Base-by-base conservation (phyloP, 2,113 vertebrate species). In the Cyprinodon brontotheroides region DNA sequence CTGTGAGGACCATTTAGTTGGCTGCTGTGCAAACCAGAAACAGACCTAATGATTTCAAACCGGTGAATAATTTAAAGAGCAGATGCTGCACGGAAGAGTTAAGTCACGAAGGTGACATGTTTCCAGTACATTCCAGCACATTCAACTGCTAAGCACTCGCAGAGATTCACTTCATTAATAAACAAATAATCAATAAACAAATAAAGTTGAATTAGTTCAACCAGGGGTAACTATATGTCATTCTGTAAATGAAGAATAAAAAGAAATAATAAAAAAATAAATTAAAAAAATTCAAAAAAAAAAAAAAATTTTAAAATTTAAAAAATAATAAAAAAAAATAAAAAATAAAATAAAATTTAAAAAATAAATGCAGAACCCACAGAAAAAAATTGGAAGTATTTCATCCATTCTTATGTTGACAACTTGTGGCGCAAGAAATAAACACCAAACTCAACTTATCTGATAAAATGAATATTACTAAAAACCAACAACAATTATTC, bases 51-150 rank as follows among this genome's bases (percentile, higher is more conserved):
- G 61, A 90, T 86, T 69, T 70, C 65, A 39, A 68, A n/a, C 62
- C 61, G 60, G 41, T 92, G 65, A 90, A 90, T 87, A 80, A 92
- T 93, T 92, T 78, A 92, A 59, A 62, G 76, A 69, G 78, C 77
- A 83, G 85, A 87, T 84, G 84, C 83, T 72, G 63, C 37, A 61
- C 45, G 20, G 63, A 79, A 65, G 74, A 76, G 63, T 71, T 48
- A 81, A 90, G 78, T 74, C 70, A 38, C 77, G 67, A 74, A 67
- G 69, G 72, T 75, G 72, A 60, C 22, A 29, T 67, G 57, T 74
- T 82, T 77, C 60, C 37, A 43, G 60, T 62, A 41, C 53, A 22
- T 81, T 84, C 60, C 37, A 36, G 75, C 72, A 80, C 39, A 66
- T n/a, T 78, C 65, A 40, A 81, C 53, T 43, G 50, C 77, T 60